Percentiles rank a stretch among this genome's conserved stretches.
These are phyloP conservation scores for Epinephelus malabaricus DNA, from an alignment of 2,797 vertebrate species.

Conservation along the genomic window DNA sequence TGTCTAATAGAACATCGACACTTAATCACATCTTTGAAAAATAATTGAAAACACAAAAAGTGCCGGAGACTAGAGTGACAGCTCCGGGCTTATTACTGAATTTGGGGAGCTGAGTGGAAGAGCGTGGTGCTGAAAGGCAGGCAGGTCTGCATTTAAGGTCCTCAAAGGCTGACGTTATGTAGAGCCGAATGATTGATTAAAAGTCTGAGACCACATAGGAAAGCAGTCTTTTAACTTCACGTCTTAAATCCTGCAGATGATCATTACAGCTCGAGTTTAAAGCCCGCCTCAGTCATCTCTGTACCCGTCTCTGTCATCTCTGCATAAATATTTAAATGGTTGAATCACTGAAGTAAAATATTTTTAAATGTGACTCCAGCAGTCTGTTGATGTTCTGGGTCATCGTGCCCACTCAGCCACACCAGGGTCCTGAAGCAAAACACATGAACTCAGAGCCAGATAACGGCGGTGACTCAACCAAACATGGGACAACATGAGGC, in stretches of 20 bases:
- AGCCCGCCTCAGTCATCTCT: constrained; percentile 15
- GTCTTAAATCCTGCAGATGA: constrained; percentile 35
- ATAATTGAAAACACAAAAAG: not conserved
- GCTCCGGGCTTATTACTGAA: not conserved
- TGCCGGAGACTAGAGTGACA: not conserved
- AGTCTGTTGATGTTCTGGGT: constrained; percentile 34
- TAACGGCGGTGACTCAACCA: constrained; percentile 17
- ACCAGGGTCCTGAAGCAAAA: constrained; percentile 3
- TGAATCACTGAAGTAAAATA: constrained; percentile 40
- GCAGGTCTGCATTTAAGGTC: constrained; percentile 13
- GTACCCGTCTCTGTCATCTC: constrained; percentile 1
- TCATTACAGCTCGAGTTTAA: constrained; percentile 30
- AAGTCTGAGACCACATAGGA: constrained; percentile 31
- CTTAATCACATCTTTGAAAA: not conserved
- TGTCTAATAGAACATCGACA: not conserved
- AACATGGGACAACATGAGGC: constrained; percentile 15
- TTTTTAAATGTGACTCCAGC: constrained; percentile 46
- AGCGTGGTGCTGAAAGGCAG: constrained; percentile 2
- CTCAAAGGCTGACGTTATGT: constrained; percentile 31
- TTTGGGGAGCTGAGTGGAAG: not conserved
- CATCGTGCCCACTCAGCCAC: constrained; percentile 8
- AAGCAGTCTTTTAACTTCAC: constrained; percentile 23
- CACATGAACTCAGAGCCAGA: constrained; percentile 10
- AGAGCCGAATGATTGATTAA: constrained; percentile 43
- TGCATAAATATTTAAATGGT: constrained; percentile 49